Evolutionary conservation across 2,113 vertebrate species (phyloP).

Genomic region (Myxocyprinus asiaticus): DNA sequence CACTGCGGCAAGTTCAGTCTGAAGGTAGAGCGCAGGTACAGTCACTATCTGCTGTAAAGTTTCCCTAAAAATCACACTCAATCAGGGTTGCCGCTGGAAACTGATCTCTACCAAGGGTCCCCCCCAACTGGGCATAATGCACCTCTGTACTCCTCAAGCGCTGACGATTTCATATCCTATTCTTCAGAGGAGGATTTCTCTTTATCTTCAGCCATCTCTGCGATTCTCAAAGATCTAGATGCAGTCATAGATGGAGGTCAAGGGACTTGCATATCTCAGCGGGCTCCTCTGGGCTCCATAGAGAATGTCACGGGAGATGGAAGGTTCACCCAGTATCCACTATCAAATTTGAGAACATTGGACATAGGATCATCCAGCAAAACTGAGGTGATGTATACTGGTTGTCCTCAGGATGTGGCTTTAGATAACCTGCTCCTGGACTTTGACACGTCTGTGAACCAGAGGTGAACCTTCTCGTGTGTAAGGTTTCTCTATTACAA

Average conservation of each 20-base stretch:
- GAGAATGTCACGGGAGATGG: conserved; percentile 65
- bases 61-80: not conserved
- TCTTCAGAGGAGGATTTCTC: conserved; percentile 68
- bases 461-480: conserved; percentile 60
- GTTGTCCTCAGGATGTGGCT: conserved; percentile 70
- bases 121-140: not conserved
- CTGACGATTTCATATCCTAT: conserved; percentile 63
- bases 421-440: conserved; percentile 81
- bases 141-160: not conserved
- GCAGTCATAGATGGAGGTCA: conserved; percentile 66
- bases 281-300: conserved; percentile 64
- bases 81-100: not conserved
- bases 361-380: conserved; percentile 52
- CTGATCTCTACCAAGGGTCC: not conserved
- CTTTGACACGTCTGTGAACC: conserved; percentile 78
- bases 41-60: not conserved
- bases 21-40: not conserved
- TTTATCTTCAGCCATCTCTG: conserved; percentile 67
- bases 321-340: conserved; percentile 33
- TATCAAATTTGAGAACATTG: conserved; percentile 40
- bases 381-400: conserved; percentile 67
- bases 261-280: conserved; percentile 48
- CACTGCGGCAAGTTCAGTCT: conserved; percentile 73
- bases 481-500: conserved; percentile 29
- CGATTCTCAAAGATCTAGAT: conserved; percentile 80